phyloP scores from a whole-genome alignment of 2,888 invertebrate genomes.

The Erebia epiphron region DNA sequence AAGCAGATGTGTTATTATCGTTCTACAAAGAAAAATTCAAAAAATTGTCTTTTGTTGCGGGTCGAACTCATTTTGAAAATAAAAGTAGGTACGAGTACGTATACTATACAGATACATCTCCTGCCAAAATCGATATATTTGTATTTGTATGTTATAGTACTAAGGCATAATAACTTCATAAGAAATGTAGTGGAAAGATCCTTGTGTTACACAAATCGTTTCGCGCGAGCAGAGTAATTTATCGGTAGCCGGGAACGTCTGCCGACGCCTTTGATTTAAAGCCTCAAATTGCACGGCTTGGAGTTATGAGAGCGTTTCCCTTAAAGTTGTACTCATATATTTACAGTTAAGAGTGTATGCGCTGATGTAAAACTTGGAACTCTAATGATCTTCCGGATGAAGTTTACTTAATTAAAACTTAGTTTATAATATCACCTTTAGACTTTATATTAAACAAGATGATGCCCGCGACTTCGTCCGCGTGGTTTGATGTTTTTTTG shows the following conservation, averaged over 20 bases:
- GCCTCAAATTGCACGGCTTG: conserved; percentile 76
- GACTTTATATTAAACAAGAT: not conserved
- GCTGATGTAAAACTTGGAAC: not conserved
- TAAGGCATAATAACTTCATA: conserved; percentile 40
- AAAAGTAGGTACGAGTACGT: not conserved
- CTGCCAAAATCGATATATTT: not conserved
- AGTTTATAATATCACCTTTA: not conserved
- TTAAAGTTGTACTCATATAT: conserved; percentile 39
- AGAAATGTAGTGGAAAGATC: conserved; percentile 57
- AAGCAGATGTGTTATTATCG: too few relatives aligned
- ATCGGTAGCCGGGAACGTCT: conserved; percentile 70
- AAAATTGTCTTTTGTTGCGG: not conserved
- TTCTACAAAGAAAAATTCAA: not conserved
- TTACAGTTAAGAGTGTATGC: conserved; percentile 14
- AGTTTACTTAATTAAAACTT: not conserved
- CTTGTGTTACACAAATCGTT: conserved; percentile 74
- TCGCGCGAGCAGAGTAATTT: conserved; percentile 66
- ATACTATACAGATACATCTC: not conserved
- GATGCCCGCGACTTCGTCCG: too few relatives aligned
- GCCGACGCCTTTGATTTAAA: conserved; percentile 72
- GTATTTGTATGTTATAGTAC: not conserved
- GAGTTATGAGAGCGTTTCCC: conserved; percentile 59
- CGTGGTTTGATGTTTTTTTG: too few relatives aligned
- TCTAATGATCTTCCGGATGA: not conserved
- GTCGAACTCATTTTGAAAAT: not conserved